Conservation (phyloP, 2,888 invertebrate genomes). For the Ganaspis brasiliensis region DNA sequence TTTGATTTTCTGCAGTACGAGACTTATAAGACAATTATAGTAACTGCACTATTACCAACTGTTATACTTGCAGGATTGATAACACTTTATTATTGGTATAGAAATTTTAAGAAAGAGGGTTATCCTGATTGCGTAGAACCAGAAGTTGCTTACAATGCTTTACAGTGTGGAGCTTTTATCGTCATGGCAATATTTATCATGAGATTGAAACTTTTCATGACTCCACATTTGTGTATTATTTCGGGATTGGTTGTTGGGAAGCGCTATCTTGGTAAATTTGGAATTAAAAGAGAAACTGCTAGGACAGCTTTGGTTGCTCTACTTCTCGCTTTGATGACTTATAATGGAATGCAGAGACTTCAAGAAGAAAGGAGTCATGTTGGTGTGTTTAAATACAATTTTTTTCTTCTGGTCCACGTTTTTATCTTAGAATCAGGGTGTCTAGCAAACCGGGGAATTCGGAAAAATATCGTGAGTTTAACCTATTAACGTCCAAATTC, state of each 20-base stretch:
- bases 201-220: slow-evolving; percentile 89
- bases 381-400: too few relatives aligned
- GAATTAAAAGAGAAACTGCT: slow-evolving; percentile 76
- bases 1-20: slow-evolving; percentile 87
- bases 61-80: slow-evolving; percentile 81
- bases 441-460: too few relatives aligned
- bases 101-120: slow-evolving; percentile 65
- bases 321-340: slow-evolving; percentile 82
- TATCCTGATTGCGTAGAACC: slow-evolving; percentile 82
- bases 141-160: slow-evolving; percentile 86
- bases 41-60: slow-evolving; percentile 84
- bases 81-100: slow-evolving; percentile 79
- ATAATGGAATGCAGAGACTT: slow-evolving; percentile 82
- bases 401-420: too few relatives aligned
- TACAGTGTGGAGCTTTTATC: slow-evolving; percentile 87
- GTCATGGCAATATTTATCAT: slow-evolving; percentile 89
- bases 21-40: slow-evolving; percentile 82
- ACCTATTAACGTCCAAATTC: too few relatives aligned
- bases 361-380: slow-evolving; percentile 81
- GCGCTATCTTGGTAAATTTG: slow-evolving; percentile 82
- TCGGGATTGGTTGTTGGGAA: slow-evolving; percentile 85
- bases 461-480: too few relatives aligned
- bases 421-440: too few relatives aligned
- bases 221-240: slow-evolving; percentile 89
- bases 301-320: slow-evolving; percentile 80